Percentiles rank a stretch among this genome's conserved stretches.
Conservation (phyloP, 2,797 vertebrate species). For the Pterois miles region DNA sequence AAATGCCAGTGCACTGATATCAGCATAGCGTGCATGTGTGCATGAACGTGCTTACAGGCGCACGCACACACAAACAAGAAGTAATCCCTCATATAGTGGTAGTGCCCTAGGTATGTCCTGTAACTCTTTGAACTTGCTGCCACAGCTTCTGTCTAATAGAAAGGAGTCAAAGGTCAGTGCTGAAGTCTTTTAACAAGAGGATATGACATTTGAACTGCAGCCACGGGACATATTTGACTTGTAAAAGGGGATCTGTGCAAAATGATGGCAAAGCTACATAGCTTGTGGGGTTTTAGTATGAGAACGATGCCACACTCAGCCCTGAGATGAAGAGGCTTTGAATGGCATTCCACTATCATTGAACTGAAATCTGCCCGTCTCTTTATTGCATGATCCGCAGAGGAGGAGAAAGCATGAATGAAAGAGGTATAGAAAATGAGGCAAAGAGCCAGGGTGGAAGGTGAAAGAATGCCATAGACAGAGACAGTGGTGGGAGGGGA, state of each 20-base stretch:
- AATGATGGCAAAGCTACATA: neutral
- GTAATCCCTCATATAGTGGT: slow-evolving; percentile 29
- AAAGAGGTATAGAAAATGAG: slow-evolving; percentile 55
- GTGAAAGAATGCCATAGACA: slow-evolving; percentile 55
- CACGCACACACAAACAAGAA: slow-evolving; percentile 18
- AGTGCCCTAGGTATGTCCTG: slow-evolving; percentile 48
- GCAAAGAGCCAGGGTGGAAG: slow-evolving; percentile 39
- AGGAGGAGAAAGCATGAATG: slow-evolving; percentile 52
- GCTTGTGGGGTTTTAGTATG: neutral
- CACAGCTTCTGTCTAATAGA: slow-evolving; percentile 39
- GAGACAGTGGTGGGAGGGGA: slow-evolving; percentile 42
- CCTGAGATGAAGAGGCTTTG: slow-evolving; percentile 29
- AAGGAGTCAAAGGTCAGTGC: slow-evolving; percentile 48
- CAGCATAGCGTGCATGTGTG: neutral
- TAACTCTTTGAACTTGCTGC: slow-evolving; percentile 54
- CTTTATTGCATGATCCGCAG: slow-evolving; percentile 34
- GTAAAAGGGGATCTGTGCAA: neutral
- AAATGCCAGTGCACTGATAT: slow-evolving; percentile 23
- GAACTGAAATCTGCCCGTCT: slow-evolving; percentile 33
- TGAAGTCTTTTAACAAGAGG: slow-evolving; percentile 46
- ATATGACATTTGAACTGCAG: slow-evolving; percentile 48
- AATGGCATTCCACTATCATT: slow-evolving; percentile 58
- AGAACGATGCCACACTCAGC: slow-evolving; percentile 10
- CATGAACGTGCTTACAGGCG: neutral
- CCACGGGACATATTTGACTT: slow-evolving; percentile 22